Evolutionary conservation across 2,888 invertebrate species (phyloP), one percentile per base, ranked within the genome.

Genomic region (Eueremaeus valkanovi): DNA sequence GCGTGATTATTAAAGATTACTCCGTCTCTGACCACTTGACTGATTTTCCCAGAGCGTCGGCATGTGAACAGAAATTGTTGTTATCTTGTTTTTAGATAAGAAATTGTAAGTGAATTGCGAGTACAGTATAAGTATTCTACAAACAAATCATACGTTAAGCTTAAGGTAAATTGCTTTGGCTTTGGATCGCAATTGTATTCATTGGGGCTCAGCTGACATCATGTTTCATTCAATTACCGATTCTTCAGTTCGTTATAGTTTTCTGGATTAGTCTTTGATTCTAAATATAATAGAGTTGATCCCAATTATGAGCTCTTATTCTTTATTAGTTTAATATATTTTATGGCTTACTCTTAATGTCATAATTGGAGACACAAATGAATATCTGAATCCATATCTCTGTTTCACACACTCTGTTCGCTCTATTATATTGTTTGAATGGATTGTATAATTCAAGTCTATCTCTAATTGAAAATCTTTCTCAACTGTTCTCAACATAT

Each of bases 1-100:
- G 61, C 61, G 61, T 61, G 61, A 61, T 61, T 61, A 61, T 61
- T 61, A 31, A 33, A 61, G 61, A 61, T 61, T 61, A 61, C 61
- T 29, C 31, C 61, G 13, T 31, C 13, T 29, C 6, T 29, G 61
- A 61, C 61, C 61, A 11, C 31, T 61, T 61, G 31, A 13, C 61
- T 61, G 61, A 31, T 21, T 61, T 61, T 61, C 61, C n/a, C 29
- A 61, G 18, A 40, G 51, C 61, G 61, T 8, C 61, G 31, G n/a
- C 21, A 61, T 61, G 61, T 61, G 61, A 61, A 27, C 31, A 16
- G 18, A 21, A 21, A 61, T 61, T 61, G 61, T 33, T 61, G 31
- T 61, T 61, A 61, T 61, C 61, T 11, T 61, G 61, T 61, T 31
- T 29, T 61, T 61, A 18, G 51, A 61, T 61, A 61, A 61, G 33